Base-by-base conservation (phyloP, 1,140 invertebrate species). In the Drosophila parabipectinata region DNA sequence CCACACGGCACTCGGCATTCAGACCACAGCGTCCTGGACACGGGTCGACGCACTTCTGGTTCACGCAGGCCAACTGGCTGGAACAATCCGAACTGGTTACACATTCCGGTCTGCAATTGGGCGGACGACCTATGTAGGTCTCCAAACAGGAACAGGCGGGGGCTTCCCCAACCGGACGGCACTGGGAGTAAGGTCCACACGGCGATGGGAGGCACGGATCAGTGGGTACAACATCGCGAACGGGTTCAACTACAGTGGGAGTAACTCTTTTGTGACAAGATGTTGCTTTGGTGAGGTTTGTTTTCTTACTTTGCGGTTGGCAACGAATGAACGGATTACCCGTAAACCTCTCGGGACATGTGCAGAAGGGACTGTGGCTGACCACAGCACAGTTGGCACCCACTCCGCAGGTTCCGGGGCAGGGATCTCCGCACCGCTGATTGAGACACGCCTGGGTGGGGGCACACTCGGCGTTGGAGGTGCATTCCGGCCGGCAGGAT, bases 311-410 rank as follows among this genome's bases (percentile, higher is more conserved):
- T 68, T 88, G 83, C 2, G 92, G 93, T 91, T 92, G 93, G 72
- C 94, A 95, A 92, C 94, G 94, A 57, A 95, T 94, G 81, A 97
- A 96, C 4, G 96, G 96, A 93, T 97, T 96, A 4, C 96, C 96
- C 4, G 94, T 95, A 72, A 94, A 96, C 8, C 95, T 95, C 10
- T 93, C 92, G 2, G 94, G 93, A 88, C 96, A 97, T 72, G 94
- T 96, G 90, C 96, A 97, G 63, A 97, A 95, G 14, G 96, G 96
- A 91, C 94, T 96, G 84, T 97, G 97, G 83, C 96, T 96, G 37
- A 97, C 94, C 9, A 97, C 96, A 91, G 94, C 94, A 88, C 97
- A 98, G 47, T 95, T 92, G 6, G 96, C 95, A 32, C 92, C 92
- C 34, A 95, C 90, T 28, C 96, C 96, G 91, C 97, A 98, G 4